Evolutionary conservation across 2,797 vertebrate genomes (phyloP).

Genomic region (Chelmon rostratus): DNA sequence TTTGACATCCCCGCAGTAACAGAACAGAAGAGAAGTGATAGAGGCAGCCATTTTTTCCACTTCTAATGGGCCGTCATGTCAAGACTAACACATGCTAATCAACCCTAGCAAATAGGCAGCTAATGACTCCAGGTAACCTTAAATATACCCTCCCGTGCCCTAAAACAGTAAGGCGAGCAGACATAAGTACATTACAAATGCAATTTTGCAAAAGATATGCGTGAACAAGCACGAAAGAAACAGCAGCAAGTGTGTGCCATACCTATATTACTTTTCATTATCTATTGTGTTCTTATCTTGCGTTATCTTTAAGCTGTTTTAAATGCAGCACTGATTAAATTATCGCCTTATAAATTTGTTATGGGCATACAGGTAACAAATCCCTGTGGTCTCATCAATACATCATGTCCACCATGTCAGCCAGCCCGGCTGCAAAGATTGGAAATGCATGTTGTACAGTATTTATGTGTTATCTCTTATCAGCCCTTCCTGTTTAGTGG

Average conservation of each 20-base stretch:
- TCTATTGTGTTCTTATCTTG: not conserved
- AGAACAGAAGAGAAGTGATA: not conserved
- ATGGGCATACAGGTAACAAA: too few species aligned
- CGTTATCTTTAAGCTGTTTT: too few species aligned
- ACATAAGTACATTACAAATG: too few species aligned
- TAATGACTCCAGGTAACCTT: not conserved
- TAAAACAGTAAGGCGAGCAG: not conserved
- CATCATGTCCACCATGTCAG: too few species aligned
- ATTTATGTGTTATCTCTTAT: not conserved
- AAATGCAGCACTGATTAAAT: not conserved
- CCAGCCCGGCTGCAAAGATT: not conserved
- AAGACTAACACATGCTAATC: not conserved
- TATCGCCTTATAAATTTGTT: not conserved
- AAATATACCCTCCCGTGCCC: not conserved
- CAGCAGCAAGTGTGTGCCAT: not conserved
- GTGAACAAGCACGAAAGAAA: not conserved
- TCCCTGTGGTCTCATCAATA: too few species aligned
- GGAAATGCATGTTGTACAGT: not conserved
- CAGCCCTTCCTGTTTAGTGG: not conserved
- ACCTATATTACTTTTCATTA: not conserved
- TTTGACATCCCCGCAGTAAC: not conserved
- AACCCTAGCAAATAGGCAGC: not conserved
- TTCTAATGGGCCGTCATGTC: slow-evolving; percentile 1
- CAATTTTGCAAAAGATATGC: not conserved
- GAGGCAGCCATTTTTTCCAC: not conserved